phyloP scores from a whole-genome alignment of 2,888 invertebrate species.

The Polia nebulosa region DNA sequence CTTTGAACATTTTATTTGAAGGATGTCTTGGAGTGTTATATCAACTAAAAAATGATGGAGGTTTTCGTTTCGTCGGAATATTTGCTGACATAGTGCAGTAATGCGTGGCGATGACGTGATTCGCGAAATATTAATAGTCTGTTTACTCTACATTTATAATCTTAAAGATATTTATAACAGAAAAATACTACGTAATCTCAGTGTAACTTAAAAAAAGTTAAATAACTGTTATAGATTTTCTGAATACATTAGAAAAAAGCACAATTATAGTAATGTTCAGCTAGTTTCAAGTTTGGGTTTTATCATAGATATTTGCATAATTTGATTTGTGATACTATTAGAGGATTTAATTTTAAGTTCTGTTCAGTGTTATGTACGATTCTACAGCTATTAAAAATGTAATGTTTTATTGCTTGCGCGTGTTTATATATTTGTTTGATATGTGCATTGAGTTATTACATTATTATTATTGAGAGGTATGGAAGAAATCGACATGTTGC shows the following conservation, averaged over 20 bases:
- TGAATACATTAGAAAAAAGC: no score
- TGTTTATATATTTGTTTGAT: slow-evolving; percentile 1
- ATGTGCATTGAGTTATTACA: not conserved
- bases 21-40: not conserved
- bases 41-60: not conserved
- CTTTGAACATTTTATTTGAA: not conserved
- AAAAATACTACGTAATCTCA: not conserved
- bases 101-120: not conserved
- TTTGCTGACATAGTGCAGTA: not conserved
- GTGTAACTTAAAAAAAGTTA: not conserved
- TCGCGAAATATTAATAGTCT: not conserved
- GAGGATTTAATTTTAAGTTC: not conserved
- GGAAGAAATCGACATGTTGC: no score
- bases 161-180: not conserved
- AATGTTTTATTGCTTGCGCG: not conserved
- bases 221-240: no score
- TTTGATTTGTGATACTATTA: no score
- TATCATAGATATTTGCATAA: no score
- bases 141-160: not conserved
- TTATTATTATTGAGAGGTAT: no score
- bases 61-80: not conserved
- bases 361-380: not conserved
- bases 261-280: no score
- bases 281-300: no score
- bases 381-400: not conserved